Evolutionary conservation across 2,797 vertebrate genomes (phyloP).

Genomic region (Chlorospingus flavigularis): DNA sequence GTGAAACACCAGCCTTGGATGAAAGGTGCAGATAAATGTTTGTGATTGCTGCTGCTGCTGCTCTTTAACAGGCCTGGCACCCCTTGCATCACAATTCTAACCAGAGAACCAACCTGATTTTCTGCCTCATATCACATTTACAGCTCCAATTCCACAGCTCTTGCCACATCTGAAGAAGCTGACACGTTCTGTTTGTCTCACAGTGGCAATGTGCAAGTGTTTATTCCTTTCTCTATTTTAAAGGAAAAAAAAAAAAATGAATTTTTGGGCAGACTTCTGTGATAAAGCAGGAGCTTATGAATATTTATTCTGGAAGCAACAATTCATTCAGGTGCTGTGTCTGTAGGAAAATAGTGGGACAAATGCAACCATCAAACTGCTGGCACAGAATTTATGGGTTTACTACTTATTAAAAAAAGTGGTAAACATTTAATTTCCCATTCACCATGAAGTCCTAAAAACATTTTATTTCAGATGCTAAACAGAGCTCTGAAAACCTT

Average conservation of each 20-base stretch:
- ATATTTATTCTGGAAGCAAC: background rate
- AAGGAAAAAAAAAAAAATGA: background rate
- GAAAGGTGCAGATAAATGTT: background rate
- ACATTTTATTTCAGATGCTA: background rate
- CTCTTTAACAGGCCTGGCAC: background rate
- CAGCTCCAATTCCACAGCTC: background rate
- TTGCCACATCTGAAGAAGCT: background rate
- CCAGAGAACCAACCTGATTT: background rate
- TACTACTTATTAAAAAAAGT: background rate
- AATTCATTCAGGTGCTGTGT: background rate
- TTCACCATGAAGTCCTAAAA: background rate
- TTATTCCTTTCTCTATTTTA: background rate
- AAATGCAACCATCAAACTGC: background rate
- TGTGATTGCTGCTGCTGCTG: background rate
- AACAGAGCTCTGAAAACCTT: background rate
- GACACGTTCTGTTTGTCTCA: background rate
- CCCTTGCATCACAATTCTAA: background rate
- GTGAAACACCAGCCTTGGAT: rapidly evolving
- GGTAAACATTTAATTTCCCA: background rate
- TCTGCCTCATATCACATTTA: background rate
- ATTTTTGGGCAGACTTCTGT: background rate
- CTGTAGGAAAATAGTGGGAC: background rate
- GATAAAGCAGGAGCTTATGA: background rate
- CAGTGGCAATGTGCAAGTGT: background rate
- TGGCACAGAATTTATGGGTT: background rate